These are phyloP conservation scores for Exaiptasia diaphana DNA, from an alignment of 64 coral and sea anemone species.

Conservation along the genomic window DNA sequence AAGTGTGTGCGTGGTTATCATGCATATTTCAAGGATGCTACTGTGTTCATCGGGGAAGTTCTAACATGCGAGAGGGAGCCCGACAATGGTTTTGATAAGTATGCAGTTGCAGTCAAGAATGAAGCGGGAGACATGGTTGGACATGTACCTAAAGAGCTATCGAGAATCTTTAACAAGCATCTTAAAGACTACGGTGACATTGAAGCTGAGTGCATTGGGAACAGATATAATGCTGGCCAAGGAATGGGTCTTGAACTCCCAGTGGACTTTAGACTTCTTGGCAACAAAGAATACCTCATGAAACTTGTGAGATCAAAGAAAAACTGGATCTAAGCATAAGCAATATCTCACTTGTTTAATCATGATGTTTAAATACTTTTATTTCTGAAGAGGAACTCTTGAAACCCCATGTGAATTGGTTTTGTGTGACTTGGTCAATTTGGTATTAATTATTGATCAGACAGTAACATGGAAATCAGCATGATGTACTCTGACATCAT, in stretches of 20 bases:
- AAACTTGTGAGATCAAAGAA: too few species aligned
- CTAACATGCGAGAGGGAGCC: slow-evolving; percentile 20
- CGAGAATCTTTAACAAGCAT: slow-evolving; percentile 41
- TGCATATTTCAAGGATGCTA: slow-evolving; percentile 1
- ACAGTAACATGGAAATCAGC: too few species aligned
- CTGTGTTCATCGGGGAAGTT: slow-evolving; percentile 23
- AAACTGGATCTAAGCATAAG: too few species aligned
- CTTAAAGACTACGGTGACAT: slow-evolving; percentile 25
- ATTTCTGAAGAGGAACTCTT: too few species aligned
- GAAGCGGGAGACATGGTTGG: slow-evolving; percentile 4
- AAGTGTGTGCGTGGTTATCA: slow-evolving; percentile 6
- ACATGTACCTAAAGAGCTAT: slow-evolving; percentile 40
- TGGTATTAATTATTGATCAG: too few species aligned
- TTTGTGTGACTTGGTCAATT: too few species aligned
- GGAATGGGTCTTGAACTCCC: slow-evolving; percentile 45
- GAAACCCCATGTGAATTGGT: too few species aligned
- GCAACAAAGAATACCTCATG: slow-evolving; percentile 14
- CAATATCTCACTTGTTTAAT: too few species aligned
- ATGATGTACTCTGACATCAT: too few species aligned
- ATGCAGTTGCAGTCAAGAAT: slow-evolving; percentile 40
- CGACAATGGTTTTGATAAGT: neutral
- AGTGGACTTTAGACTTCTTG: slow-evolving; percentile 40
- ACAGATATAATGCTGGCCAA: slow-evolving; percentile 22
- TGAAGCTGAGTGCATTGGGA: slow-evolving; percentile 47
- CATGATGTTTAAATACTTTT: too few species aligned